Conservation (phyloP, 2,113 vertebrate species). For the Varanus komodoensis region DNA sequence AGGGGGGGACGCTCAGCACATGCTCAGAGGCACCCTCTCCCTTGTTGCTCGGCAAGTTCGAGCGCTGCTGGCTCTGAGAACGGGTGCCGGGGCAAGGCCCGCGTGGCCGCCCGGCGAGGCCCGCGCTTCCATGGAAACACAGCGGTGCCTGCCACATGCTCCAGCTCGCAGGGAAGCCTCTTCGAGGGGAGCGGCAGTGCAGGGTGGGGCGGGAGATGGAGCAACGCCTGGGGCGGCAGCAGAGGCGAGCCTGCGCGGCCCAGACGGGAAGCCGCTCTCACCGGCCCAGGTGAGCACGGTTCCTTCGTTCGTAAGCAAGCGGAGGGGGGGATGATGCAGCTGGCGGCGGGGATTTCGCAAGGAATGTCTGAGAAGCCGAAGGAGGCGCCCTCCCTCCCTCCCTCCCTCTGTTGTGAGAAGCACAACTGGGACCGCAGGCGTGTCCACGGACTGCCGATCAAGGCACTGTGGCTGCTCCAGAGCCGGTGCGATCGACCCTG, state of each 20-base stretch:
- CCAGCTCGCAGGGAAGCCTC: not conserved
- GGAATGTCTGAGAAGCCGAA: not conserved
- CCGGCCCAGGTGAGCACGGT: not conserved
- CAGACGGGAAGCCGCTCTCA: not conserved
- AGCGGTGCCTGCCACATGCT: not conserved
- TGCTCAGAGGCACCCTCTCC: slow-evolving; percentile 4
- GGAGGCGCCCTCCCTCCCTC: too few species aligned
- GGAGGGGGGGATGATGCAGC: not conserved
- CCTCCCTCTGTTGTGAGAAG: not conserved
- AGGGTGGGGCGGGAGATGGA: not conserved
- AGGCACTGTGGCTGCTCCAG: not conserved
- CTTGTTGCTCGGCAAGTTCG: rapidly evolving
- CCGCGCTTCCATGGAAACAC: slow-evolving; percentile 23
- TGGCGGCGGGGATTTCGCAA: not conserved
- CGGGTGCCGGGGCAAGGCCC: not conserved
- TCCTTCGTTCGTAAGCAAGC: not conserved
- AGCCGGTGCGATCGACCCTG: not conserved
- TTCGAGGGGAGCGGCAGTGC: not conserved
- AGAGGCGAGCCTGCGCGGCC: not conserved
- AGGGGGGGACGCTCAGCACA: not conserved
- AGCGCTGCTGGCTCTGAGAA: not conserved
- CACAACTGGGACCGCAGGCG: not conserved
- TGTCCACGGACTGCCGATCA: not conserved
- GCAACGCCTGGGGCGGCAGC: not conserved
- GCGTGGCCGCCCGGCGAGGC: not conserved